A percentile compares a stretch with the other conserved stretches of the same genome.
These are phyloP conservation scores for Drosophila basisetae DNA, from an alignment of 2,888 invertebrate genomes.

Conservation along the genomic window DNA sequence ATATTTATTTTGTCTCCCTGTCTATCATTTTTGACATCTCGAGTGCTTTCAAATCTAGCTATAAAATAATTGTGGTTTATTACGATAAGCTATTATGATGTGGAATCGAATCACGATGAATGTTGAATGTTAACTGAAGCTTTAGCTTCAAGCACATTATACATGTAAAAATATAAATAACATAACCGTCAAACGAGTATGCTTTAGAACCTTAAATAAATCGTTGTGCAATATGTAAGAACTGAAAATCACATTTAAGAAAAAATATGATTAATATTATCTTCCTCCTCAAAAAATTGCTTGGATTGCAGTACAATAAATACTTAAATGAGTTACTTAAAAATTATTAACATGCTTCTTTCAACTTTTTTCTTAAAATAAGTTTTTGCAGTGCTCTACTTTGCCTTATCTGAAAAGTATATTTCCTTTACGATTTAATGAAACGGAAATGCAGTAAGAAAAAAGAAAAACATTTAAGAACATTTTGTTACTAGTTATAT, in stretches of 20 bases:
- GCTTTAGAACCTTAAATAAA: background rate
- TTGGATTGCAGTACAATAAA: background rate
- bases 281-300: background rate
- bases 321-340: background rate
- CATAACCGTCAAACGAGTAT: background rate
- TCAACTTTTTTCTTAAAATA: background rate
- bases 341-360: background rate
- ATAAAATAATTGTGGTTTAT: slow-evolving; percentile 9
- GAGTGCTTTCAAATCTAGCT: background rate
- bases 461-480: slow-evolving; percentile 2
- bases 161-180: background rate
- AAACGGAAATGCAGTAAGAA: slow-evolving; percentile 27
- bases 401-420: background rate
- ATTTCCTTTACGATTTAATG: slow-evolving; percentile 6
- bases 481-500: background rate
- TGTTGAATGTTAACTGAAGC: background rate
- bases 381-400: background rate
- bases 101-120: slow-evolving; percentile 16
- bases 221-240: background rate
- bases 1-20: background rate
- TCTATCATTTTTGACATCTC: slow-evolving; percentile 6
- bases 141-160: background rate
- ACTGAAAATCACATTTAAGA: background rate
- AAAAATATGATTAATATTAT: background rate
- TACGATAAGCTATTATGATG: slow-evolving; percentile 10